A percentile compares a stretch with the other conserved stretches of the same genome.
These are phyloP conservation scores for Odontocolon sp. DNA, from an alignment of 2,888 invertebrate genomes.

Conservation along the genomic window DNA sequence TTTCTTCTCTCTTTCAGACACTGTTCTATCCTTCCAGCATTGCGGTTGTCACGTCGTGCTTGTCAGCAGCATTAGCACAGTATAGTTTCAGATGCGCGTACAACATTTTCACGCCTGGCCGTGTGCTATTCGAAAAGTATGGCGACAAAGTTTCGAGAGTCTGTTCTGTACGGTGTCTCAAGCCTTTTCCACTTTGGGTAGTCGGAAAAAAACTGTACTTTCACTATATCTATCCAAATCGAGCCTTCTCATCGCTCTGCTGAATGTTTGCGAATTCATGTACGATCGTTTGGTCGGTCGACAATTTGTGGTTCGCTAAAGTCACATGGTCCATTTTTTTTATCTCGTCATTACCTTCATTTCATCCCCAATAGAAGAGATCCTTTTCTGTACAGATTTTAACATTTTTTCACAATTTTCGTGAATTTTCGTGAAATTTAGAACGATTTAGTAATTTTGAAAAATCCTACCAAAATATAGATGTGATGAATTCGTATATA, in stretches of 20 bases:
- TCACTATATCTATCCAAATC: background rate
- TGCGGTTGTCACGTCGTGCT: slow-evolving; percentile 34
- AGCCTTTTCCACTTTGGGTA: slow-evolving; percentile 3
- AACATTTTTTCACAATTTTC: background rate
- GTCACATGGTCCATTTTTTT: slow-evolving; percentile 28
- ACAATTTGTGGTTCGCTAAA: slow-evolving; percentile 1
- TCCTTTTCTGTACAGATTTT: background rate
- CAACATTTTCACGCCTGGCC: slow-evolving; percentile 9
- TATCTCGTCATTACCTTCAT: background rate
- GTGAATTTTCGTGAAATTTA: no score
- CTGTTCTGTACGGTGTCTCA: background rate
- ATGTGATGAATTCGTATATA: no score
- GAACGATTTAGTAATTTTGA: no score
- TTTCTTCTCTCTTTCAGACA: background rate
- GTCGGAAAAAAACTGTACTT: slow-evolving; percentile 10
- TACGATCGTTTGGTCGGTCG: background rate
- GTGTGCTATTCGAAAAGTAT: slow-evolving; percentile 17
- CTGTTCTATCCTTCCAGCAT: slow-evolving; percentile 29
- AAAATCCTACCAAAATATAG: no score
- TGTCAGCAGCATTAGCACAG: slow-evolving; percentile 15
- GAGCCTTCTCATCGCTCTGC: no score
- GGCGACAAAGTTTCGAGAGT: slow-evolving; percentile 35
- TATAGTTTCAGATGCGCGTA: background rate
- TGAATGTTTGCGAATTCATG: background rate
- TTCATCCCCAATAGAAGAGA: background rate